Evolutionary conservation across 2,113 vertebrate genomes (phyloP), one percentile per base, ranked within the genome.

Genomic region (Epinephelus cyanopodus): DNA sequence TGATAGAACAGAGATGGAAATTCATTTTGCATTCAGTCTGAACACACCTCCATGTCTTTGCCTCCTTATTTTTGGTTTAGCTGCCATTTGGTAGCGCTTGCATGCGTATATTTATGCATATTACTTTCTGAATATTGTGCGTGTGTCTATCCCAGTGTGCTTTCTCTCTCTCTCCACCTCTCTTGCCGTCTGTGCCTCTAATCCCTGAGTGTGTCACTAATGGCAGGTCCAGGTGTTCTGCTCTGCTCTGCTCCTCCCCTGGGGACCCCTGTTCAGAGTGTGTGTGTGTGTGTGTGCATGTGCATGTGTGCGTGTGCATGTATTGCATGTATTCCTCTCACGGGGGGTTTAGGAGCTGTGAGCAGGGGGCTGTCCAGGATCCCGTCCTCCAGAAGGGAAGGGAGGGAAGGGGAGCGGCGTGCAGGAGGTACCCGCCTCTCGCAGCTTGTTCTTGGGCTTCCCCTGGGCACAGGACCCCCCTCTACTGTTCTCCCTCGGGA

Each of bases 151-250:
- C 88, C 90, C 89, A 74, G 64, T 90, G 92, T 87, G 85, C 77
- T 12, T 84, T 45, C 42, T 45, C 42, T 91, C 79, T 89, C 78
- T 79, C 78, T 75, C 84, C 76, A 67, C 73, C 80, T 82, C 86
- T 89, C 87, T 88, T 85, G 82, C 94, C 93, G 94, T 95, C 93
- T 94, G 95, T 93, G 92, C 93, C 90, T 89, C 87, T 92, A 93
- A 91, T 95, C 93, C 92, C 91, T 83, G 89, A 92, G 93, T 93
- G 90, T 94, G 94, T 92, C 93, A 94, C 92, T 95, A 95, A 95
- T 95, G 95, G 93, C 94, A 95, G 94, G 95, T 95, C 94, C 95
- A 95, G 95, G 95, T 95, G 95, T 96, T 95, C 90, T 89, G 93
- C 93, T 94, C 94, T 87, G 92, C 89, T 92, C 90, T 73, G 79